These are phyloP conservation scores for Tamias sibiricus DNA, from an alignment of 2,113 vertebrate species.

Conservation along the genomic window DNA sequence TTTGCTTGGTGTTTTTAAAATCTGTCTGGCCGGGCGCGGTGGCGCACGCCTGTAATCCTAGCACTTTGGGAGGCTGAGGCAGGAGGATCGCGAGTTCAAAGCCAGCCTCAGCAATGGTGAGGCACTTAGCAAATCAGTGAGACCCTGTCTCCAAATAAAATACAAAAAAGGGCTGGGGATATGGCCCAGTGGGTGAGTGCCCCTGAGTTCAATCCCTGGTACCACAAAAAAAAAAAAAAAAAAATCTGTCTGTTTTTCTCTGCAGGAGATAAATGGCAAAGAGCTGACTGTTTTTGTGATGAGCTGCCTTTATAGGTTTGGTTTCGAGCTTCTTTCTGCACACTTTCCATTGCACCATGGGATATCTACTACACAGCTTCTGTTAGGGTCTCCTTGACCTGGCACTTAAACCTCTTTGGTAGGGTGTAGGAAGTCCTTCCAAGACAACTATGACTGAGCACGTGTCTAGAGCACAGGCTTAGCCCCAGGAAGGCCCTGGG, in stretches of 20 bases:
- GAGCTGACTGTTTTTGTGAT: background rate
- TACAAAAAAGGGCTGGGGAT: too few species aligned
- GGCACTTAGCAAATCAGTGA: too few species aligned
- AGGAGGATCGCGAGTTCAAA: too few species aligned
- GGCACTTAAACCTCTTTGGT: background rate
- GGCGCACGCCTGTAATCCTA: too few species aligned
- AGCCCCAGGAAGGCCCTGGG: background rate
- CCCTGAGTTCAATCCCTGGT: too few species aligned
- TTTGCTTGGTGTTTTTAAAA: background rate
- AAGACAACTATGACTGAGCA: background rate
- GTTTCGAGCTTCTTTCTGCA: background rate
- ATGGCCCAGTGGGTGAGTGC: too few species aligned
- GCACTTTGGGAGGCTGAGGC: too few species aligned
- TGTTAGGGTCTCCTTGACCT: background rate
- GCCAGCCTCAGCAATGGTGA: too few species aligned
- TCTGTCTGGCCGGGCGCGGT: too few species aligned
- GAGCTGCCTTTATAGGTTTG: background rate
- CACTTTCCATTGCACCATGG: background rate
- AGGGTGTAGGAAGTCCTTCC: background rate
- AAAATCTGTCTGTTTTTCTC: background rate
- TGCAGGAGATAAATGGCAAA: background rate
- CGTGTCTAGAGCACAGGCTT: background rate
- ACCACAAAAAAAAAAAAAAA: too few species aligned
- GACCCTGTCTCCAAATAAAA: too few species aligned
- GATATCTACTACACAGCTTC: background rate